Conservation (phyloP, 2,888 invertebrate genomes). For the Lochmaea crataegi region DNA sequence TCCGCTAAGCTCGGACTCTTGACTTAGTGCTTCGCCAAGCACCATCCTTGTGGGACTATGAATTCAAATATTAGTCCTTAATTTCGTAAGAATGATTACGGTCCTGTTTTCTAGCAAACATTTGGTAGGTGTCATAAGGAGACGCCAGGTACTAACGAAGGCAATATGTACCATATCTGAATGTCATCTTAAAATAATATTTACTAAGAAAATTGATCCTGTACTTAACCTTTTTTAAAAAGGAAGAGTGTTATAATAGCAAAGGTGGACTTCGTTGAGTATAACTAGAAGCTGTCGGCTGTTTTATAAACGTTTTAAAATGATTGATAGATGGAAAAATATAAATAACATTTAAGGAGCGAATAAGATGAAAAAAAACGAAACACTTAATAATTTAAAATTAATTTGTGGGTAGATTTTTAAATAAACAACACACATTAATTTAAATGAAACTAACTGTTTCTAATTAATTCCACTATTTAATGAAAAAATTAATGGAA, state of each 20-base stretch:
- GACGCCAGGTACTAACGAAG: slow-evolving; percentile 2
- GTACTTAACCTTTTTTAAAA: slow-evolving; percentile 38
- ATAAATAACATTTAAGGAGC: too few species aligned
- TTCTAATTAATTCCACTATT: too few species aligned
- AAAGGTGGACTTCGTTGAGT: slow-evolving; percentile 19
- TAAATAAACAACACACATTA: too few species aligned
- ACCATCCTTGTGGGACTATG: too few species aligned
- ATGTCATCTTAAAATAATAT: slow-evolving; percentile 42
- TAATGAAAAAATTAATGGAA: too few species aligned
- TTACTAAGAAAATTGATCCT: slow-evolving; percentile 38
- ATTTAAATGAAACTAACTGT: too few species aligned
- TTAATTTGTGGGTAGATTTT: too few species aligned
- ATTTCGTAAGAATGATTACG: not conserved
- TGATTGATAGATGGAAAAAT: not conserved
- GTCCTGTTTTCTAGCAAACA: not conserved
- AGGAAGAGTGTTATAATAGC: slow-evolving; percentile 26
- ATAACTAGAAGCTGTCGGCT: not conserved
- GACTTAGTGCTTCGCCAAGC: too few species aligned
- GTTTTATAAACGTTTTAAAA: slow-evolving; percentile 8
- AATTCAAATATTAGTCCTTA: too few species aligned
- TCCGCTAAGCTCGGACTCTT: too few species aligned
- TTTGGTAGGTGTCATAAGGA: slow-evolving; percentile 2
- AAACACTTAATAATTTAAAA: too few species aligned
- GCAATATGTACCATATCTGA: slow-evolving; percentile 30
- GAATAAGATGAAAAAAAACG: too few species aligned